Evolutionary conservation across 2,113 vertebrate genomes (phyloP).

Genomic region (Callospermophilus lateralis): DNA sequence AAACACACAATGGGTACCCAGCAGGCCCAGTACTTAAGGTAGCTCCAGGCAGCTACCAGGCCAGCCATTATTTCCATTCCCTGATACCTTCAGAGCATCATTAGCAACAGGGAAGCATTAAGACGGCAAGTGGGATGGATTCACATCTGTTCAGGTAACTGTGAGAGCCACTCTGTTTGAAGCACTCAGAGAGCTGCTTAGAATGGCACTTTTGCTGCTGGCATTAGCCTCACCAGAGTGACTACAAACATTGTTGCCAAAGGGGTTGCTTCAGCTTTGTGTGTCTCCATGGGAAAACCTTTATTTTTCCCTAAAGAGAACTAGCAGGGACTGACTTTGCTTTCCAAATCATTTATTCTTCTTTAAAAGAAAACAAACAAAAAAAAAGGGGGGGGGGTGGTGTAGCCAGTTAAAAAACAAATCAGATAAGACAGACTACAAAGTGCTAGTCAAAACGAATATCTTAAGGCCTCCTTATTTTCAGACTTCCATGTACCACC

Average conservation of each 20-base stretch:
- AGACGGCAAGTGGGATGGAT: slow-evolving; percentile 81
- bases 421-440: slow-evolving; percentile 27
- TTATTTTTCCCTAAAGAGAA: slow-evolving; percentile 66
- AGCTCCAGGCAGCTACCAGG: slow-evolving; percentile 68
- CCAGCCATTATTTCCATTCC: slow-evolving; percentile 84
- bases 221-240: slow-evolving; percentile 72
- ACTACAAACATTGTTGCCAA: slow-evolving; percentile 72
- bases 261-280: slow-evolving; percentile 75
- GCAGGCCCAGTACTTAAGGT: slow-evolving; percentile 71
- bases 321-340: slow-evolving; percentile 62
- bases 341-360: slow-evolving; percentile 80
- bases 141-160: slow-evolving; percentile 78
- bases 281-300: slow-evolving; percentile 71
- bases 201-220: slow-evolving; percentile 72
- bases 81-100: slow-evolving; percentile 76
- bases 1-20: slow-evolving; percentile 80
- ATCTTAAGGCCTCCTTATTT: neutral
- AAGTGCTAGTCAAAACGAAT: slow-evolving; percentile 39
- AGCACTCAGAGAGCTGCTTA: slow-evolving; percentile 72
- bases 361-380: neutral
- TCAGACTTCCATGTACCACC: neutral
- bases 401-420: slow-evolving; percentile 55
- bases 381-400: neutral
- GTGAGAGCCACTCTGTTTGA: slow-evolving; percentile 80
- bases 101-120: slow-evolving; percentile 84